Base-by-base conservation (phyloP, 2,113 vertebrate species). In the Toxostoma redivivum region DNA sequence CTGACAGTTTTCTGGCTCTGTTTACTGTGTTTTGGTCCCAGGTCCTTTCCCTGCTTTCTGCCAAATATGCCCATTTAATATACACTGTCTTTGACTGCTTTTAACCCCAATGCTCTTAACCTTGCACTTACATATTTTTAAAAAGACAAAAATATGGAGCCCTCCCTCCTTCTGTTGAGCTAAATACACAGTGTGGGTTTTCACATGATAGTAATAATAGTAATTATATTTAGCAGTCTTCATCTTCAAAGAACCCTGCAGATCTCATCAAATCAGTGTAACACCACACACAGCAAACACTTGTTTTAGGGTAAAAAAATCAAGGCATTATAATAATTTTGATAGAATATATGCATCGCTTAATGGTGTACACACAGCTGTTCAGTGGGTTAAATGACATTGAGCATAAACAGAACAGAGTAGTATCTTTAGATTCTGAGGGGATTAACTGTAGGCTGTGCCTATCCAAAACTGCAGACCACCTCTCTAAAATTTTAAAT, bases 1-100 rank as follows among this genome's bases (percentile, higher is more conserved):
- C 62, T 94, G 87, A 92, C 89, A 88, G 45, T 44, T 95, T 92
- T 79, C 87, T 88, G 70, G 8, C 23, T 89, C 83, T 94, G 12
- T 61, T 87, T 91, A 91, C 48, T 76, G 12, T 94, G 53, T 87
- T 92, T 21, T 21, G 37, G 24, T 86, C 48, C 42, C 30, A 69
- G 30, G 31, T 82, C 30, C 25, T 85, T 81, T 71, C 53, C 31
- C 25, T 22, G 5, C 22, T 91, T 81, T 84, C 51, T 91, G 73
- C n/a, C 69, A 78, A 92, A 86, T 56, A 58, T 64, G 10, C 7
- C 22, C 27, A 54, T 70, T 88, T 86, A 73, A 73, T 62, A 69
- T 24, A 53, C 25, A 44, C 20, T 51, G 15, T 35, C 31, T 92
- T 69, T 86, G 69, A 67, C 51, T 89, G 10, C 31, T 91, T 86